phyloP scores from a whole-genome alignment of 2,797 vertebrate species.

The Nyctibius grandis region DNA sequence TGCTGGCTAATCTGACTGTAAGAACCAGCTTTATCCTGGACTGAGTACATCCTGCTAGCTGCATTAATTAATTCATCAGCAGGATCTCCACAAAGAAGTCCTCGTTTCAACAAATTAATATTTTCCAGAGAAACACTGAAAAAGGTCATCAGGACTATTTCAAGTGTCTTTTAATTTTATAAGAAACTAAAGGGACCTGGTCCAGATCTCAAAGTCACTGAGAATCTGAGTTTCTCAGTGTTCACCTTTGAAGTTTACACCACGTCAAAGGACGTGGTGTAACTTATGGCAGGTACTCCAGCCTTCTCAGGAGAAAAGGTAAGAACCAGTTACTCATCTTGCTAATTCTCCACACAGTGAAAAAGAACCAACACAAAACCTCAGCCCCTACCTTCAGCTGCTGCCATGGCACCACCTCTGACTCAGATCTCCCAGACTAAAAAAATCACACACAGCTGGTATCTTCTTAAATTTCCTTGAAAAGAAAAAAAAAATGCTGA shows the following conservation, averaged over 20 bases:
- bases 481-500: neutral
- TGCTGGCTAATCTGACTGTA: accelerated
- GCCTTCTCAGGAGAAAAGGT: neutral
- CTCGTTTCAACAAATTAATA: neutral
- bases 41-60: neutral
- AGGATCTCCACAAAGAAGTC: neutral
- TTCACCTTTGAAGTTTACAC: neutral
- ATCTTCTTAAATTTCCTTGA: neutral
- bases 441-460: accelerated
- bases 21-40: neutral
- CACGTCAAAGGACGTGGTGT: no score
- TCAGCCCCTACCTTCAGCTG: neutral
- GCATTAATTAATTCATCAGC: neutral
- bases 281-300: neutral
- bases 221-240: neutral
- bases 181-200: neutral
- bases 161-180: neutral
- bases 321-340: neutral
- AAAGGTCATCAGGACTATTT: neutral
- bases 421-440: neutral
- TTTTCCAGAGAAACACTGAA: neutral
- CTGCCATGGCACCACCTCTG: neutral
- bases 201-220: neutral
- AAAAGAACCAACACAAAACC: neutral
- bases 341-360: accelerated